These are phyloP conservation scores for Protonemura montana DNA, from an alignment of 2,888 invertebrate genomes.

Conservation along the genomic window DNA sequence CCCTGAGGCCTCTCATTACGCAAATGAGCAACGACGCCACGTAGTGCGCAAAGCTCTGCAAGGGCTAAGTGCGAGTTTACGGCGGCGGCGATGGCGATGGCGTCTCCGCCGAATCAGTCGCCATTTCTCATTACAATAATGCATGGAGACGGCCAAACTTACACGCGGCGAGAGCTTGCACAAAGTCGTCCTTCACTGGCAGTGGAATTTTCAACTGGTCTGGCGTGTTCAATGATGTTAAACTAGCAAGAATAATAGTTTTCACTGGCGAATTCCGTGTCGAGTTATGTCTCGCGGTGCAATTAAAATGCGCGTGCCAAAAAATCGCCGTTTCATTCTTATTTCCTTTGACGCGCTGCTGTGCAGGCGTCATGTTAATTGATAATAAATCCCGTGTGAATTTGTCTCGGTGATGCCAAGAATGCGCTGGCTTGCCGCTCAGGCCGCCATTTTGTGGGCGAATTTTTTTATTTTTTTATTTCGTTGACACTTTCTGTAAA, in stretches of 20 bases:
- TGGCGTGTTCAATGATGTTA: neutral
- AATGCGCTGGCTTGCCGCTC: slow-evolving; percentile 19
- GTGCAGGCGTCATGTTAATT: slow-evolving; percentile 22
- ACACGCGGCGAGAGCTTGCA: neutral
- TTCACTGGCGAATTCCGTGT: neutral
- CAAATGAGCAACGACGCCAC: slow-evolving; percentile 15
- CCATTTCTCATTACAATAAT: neutral
- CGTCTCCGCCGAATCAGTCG: neutral
- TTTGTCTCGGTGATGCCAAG: slow-evolving; percentile 9
- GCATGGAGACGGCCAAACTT: neutral
- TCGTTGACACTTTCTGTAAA: slow-evolving; percentile 26
- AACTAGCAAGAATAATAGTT: neutral
- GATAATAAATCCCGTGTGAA: slow-evolving; percentile 23
- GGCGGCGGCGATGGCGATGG: neutral
- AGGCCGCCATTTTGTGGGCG: neutral
- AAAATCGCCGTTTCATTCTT: neutral
- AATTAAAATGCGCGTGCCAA: neutral
- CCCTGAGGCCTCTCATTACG: slow-evolving; percentile 5
- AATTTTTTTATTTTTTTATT: neutral
- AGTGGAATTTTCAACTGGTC: neutral
- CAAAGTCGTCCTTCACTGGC: neutral
- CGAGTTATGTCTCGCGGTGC: neutral
- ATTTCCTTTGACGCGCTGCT: neutral
- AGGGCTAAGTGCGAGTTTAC: neutral
- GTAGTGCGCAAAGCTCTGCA: slow-evolving; percentile 9